These are phyloP conservation scores for Lymantria dispar DNA, from an alignment of 2,888 invertebrate genomes.

Conservation along the genomic window DNA sequence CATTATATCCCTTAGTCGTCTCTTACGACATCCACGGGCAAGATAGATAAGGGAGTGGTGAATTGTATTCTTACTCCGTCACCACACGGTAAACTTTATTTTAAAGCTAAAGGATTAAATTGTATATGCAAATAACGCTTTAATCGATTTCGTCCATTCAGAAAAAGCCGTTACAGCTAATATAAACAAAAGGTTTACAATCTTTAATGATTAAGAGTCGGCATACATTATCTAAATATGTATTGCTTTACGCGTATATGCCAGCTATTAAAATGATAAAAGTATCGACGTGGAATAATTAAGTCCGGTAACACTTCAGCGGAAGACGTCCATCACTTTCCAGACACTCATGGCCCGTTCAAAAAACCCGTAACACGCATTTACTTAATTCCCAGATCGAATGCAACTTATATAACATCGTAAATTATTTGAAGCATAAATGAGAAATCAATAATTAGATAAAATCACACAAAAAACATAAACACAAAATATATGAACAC, in stretches of 20 bases:
- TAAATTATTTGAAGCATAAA: slow-evolving; percentile 21
- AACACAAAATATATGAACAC: slow-evolving; percentile 17
- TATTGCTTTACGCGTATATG: slow-evolving; percentile 1
- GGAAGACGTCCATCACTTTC: slow-evolving; percentile 9
- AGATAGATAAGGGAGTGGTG: too few species aligned
- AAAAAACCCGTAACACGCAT: slow-evolving; percentile 9
- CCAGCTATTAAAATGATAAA: background rate
- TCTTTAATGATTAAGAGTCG: background rate
- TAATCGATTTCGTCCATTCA: background rate
- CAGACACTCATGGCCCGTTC: background rate
- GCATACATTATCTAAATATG: slow-evolving; percentile 1
- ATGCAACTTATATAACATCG: slow-evolving; percentile 1
- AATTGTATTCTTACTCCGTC: too few species aligned
- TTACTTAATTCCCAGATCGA: slow-evolving; percentile 1
- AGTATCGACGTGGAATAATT: slow-evolving; percentile 3
- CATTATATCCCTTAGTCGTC: too few species aligned
- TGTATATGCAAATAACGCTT: background rate
- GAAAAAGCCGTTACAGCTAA: background rate
- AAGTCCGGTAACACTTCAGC: slow-evolving; percentile 1
- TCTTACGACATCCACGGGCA: too few species aligned
- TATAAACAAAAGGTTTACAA: background rate
- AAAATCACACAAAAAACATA: slow-evolving; percentile 17
- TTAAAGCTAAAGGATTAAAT: too few species aligned
- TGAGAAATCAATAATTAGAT: slow-evolving; percentile 28
- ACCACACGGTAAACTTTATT: too few species aligned